These are phyloP conservation scores for Eristalis tenax DNA, from an alignment of 2,888 invertebrate species.

Conservation along the genomic window DNA sequence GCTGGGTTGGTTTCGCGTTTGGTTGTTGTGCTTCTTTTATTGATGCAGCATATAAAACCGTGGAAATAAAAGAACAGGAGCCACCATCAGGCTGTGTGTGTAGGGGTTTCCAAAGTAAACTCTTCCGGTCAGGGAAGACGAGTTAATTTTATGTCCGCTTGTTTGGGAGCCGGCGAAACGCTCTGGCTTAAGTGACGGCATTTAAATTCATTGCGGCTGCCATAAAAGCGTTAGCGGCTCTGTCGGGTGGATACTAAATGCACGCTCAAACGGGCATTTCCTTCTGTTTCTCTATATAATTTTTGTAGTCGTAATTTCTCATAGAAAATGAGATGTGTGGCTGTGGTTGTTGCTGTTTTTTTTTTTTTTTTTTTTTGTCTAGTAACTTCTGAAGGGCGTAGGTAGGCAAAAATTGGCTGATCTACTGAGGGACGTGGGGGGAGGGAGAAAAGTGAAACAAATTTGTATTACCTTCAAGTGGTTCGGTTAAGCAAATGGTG, in stretches of 20 bases:
- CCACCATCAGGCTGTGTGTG: not conserved
- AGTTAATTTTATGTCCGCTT: slow-evolving; percentile 54
- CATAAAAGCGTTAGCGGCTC: slow-evolving; percentile 42
- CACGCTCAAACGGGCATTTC: slow-evolving; percentile 22
- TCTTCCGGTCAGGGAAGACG: slow-evolving; percentile 59
- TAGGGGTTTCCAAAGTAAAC: slow-evolving; percentile 24
- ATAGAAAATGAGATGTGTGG: not conserved
- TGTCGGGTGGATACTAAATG: slow-evolving; percentile 9
- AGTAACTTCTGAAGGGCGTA: no score
- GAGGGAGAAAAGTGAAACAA: not conserved
- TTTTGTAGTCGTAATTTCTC: not conserved
- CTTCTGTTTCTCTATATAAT: not conserved
- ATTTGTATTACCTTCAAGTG: slow-evolving; percentile 4
- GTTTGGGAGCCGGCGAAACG: not conserved
- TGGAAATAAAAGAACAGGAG: not conserved
- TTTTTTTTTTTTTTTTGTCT: not conserved
- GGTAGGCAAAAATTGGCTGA: no score
- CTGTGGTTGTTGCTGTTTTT: not conserved
- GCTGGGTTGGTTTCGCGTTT: slow-evolving; percentile 19
- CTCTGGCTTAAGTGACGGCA: slow-evolving; percentile 49
- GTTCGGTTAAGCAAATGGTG: not conserved
- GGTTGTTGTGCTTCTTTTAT: slow-evolving; percentile 16
- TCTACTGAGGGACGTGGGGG: no score
- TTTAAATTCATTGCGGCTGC: slow-evolving; percentile 56
- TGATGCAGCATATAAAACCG: slow-evolving; percentile 48